phyloP scores from a whole-genome alignment of 1,140 invertebrate genomes.

The Branchinecta lynchi region DNA sequence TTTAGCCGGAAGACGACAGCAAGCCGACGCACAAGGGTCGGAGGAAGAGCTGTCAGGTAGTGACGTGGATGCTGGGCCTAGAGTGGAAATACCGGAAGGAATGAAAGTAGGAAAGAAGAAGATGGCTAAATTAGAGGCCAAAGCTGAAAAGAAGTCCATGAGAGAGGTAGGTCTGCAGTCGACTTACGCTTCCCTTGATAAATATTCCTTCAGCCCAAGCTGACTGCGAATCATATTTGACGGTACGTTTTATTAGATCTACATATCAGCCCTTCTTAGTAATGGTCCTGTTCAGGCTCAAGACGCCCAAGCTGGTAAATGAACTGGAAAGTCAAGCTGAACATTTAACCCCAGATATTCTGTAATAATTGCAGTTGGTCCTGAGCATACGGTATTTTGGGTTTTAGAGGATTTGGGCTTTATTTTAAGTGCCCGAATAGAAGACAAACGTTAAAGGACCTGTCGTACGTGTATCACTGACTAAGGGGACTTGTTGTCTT shows the following conservation, averaged over 20 bases:
- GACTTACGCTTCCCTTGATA: no score
- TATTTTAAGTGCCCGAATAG: not conserved
- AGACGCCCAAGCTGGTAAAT: no score
- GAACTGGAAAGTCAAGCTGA: no score
- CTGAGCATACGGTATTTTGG: not conserved
- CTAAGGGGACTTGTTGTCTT: no score
- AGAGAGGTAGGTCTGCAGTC: conserved; percentile 43
- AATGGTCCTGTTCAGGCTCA: no score
- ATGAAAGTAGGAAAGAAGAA: conserved; percentile 87
- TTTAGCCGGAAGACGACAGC: no score
- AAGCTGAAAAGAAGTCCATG: conserved; percentile 69
- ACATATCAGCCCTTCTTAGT: no score
- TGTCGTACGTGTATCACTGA: no score
- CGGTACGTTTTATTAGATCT: no score
- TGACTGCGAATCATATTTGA: no score
- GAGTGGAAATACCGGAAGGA: conserved; percentile 31
- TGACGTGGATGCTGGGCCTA: conserved; percentile 31
- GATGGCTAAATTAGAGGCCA: conserved; percentile 72
- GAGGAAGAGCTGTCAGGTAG: not conserved
- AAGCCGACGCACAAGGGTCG: not conserved
- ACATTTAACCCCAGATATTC: no score
- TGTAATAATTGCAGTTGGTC: not conserved
- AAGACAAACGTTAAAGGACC: not conserved
- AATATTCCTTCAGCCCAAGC: no score
- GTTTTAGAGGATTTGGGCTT: not conserved